Conservation (phyloP, 2,888 invertebrate genomes). For the Rhyacophila evoluta region DNA sequence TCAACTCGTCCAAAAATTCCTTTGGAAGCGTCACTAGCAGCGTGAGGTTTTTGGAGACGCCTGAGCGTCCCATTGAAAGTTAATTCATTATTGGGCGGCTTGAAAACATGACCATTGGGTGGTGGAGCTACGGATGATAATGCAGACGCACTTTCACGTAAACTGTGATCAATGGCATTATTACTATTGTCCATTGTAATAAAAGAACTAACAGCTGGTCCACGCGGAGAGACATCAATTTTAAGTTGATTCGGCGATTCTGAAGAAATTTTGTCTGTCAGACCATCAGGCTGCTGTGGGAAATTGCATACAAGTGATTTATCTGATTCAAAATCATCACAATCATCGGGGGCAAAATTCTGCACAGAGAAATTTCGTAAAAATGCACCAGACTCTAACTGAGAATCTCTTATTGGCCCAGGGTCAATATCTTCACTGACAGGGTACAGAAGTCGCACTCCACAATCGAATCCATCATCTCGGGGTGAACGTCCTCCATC, state of each 20-base stretch:
- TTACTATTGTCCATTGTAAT: constrained; percentile 69
- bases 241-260: constrained; percentile 25
- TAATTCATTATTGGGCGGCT: constrained; percentile 66
- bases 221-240: neutral
- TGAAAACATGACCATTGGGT: constrained; percentile 61
- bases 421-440: neutral
- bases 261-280: neutral
- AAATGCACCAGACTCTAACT: constrained; percentile 35
- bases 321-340: constrained; percentile 36
- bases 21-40: constrained; percentile 63
- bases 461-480: constrained; percentile 25
- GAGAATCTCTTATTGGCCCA: constrained; percentile 33
- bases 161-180: constrained; percentile 64
- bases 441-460: neutral
- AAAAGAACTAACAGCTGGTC: constrained; percentile 36
- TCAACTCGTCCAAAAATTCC: neutral
- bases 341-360: constrained; percentile 35
- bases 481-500: constrained; percentile 35
- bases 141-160: constrained; percentile 26
- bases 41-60: constrained; percentile 66
- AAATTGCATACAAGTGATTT: constrained; percentile 34
- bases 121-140: constrained; percentile 60
- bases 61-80: constrained; percentile 68
- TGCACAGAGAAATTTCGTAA: constrained; percentile 29
- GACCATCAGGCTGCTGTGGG: neutral